phyloP scores from a whole-genome alignment of 2,888 invertebrate genomes.

The Brachyopa scutellaris region DNA sequence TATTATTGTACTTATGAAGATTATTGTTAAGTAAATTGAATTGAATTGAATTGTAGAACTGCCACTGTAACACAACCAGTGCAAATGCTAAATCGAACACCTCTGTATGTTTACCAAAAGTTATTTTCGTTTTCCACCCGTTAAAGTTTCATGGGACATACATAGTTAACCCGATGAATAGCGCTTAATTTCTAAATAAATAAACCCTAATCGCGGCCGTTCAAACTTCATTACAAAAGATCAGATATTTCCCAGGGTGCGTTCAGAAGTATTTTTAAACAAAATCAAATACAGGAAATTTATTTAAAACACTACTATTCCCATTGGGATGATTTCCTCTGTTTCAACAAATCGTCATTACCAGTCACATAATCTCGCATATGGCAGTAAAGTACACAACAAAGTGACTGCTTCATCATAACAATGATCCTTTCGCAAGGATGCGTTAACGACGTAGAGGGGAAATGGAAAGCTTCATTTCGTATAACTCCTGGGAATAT shows the following conservation, averaged over 20 bases:
- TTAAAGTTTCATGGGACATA: neutral
- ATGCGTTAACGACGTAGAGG: conserved; percentile 5
- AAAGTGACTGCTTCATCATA: conserved; percentile 27
- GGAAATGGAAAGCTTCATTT: conserved; percentile 31
- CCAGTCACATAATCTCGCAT: conserved; percentile 18
- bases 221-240: conserved; percentile 5
- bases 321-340: conserved; percentile 18
- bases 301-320: conserved; percentile 18
- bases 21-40: no score
- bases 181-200: neutral
- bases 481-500: conserved; percentile 30
- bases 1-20: no score
- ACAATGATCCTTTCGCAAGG: conserved; percentile 14
- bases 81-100: no score
- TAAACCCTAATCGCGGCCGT: conserved; percentile 14
- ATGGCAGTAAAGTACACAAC: conserved; percentile 20
- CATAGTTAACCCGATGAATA: neutral
- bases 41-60: no score
- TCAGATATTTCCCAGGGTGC: neutral
- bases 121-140: no score
- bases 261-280: neutral
- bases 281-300: conserved; percentile 29
- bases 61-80: no score
- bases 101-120: no score
- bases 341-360: conserved; percentile 35